These are phyloP conservation scores for Formicarius rufipectus DNA, from an alignment of 2,113 vertebrate genomes.

Conservation along the genomic window DNA sequence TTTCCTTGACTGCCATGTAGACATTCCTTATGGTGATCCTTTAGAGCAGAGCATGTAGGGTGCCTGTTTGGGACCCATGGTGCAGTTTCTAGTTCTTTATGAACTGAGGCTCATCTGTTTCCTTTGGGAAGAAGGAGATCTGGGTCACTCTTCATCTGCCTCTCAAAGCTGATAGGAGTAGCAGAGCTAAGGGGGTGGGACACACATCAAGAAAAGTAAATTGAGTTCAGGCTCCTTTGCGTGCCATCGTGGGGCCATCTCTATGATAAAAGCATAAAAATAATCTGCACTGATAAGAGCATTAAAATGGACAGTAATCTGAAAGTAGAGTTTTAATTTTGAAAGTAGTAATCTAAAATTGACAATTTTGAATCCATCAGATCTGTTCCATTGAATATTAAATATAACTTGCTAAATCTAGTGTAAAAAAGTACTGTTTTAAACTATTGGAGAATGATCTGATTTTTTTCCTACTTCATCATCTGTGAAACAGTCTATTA, in stretches of 20 bases:
- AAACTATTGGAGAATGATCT: background rate
- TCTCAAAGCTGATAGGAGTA: background rate
- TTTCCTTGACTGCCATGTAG: background rate
- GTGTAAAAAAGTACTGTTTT: background rate
- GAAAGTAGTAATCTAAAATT: background rate
- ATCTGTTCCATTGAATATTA: background rate
- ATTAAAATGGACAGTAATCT: constrained; percentile 10
- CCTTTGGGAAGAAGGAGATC: background rate
- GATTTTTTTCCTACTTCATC: background rate
- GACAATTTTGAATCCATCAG: background rate
- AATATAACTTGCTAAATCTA: background rate
- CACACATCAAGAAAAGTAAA: background rate
- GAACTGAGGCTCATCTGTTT: background rate
- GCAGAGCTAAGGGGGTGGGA: background rate
- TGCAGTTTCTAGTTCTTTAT: background rate
- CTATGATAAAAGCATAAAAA: background rate
- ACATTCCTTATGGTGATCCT: background rate
- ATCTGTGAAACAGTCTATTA: background rate
- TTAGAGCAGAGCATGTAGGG: background rate
- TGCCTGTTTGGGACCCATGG: background rate
- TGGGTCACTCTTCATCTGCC: background rate
- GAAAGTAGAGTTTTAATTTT: background rate
- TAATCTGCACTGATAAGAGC: constrained; percentile 3
- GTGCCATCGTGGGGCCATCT: background rate
- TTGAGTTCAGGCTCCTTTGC: background rate